Base-by-base conservation (phyloP, 2,888 invertebrate species). In the Aphidoletes aphidimyza region DNA sequence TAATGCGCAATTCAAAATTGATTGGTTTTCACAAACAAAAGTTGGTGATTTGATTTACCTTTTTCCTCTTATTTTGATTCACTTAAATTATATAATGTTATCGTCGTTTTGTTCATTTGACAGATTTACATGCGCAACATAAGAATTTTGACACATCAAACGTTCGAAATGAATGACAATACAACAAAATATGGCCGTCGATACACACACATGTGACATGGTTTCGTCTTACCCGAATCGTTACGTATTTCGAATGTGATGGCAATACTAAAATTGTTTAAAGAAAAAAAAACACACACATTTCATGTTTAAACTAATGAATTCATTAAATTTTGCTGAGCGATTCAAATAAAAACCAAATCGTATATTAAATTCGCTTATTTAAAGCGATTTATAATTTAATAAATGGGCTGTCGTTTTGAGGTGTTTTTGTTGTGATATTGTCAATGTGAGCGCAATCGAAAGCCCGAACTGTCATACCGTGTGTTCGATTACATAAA, bases 51-150 rank as follows among this genome's bases (percentile, higher is more conserved):
- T 26, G 8, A n/a, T n/a, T 69, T 69, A 69, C 69, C 69, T 69
- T 69, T 54, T 69, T 30, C 34, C 3, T 14, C 39, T 5, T 39
- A 39, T 69, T 69, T 69, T 69, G 26, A 69, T 69, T 69, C 69
- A 69, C 69, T 69, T 69, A 54, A 54, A 54, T 54, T 54, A 69
- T 69, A 69, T 69, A 69, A 69, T 69, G 69, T 69, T 69, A 69
- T 69, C 69, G 69, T 69, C 69, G 34, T 11, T 30, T 69, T 69
- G 11, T 26, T 69, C 14, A 69, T 69, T 69, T 69, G 69, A 69
- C 69, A 42, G 42, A 42, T 42, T 42, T 42, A 42, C 42, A 30
- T 69, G 11, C 30, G 34, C 8, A 69, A 30, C 30, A 69, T 69
- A 14, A 34, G 34, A 69, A 14, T 8, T 69, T 69, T 30, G 69